These are phyloP conservation scores for Acleris laterana DNA, from an alignment of 2,888 invertebrate genomes.

Conservation along the genomic window DNA sequence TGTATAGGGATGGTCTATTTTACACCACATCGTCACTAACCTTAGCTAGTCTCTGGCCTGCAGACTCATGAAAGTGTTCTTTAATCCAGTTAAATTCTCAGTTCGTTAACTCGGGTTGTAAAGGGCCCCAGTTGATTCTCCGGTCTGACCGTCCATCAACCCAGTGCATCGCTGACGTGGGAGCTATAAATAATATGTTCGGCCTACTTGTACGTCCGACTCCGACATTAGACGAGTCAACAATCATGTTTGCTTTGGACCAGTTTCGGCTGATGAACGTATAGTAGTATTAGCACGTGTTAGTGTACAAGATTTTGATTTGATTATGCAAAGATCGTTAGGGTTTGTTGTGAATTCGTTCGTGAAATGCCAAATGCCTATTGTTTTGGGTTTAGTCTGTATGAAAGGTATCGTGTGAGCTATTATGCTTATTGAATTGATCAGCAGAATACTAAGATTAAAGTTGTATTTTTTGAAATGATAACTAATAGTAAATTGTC, in stretches of 20 bases:
- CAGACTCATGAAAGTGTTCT: background rate
- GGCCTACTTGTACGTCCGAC: slow-evolving; percentile 63
- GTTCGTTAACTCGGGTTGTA: slow-evolving; percentile 3
- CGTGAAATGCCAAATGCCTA: no score
- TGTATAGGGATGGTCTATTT: no score
- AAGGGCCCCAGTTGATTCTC: slow-evolving; percentile 19
- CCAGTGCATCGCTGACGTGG: slow-evolving; percentile 54
- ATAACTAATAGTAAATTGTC: no score
- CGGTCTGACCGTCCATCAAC: slow-evolving; percentile 33
- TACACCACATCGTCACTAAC: background rate
- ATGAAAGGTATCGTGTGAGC: no score
- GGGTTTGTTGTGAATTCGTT: no score
- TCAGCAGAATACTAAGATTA: no score
- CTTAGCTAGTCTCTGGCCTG: background rate
- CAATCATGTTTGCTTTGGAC: slow-evolving; percentile 29
- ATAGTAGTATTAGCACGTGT: slow-evolving; percentile 8
- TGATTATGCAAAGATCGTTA: no score
- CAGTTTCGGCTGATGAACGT: slow-evolving; percentile 20
- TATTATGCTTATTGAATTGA: no score
- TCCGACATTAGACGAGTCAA: slow-evolving; percentile 25
- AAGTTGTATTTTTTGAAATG: no score
- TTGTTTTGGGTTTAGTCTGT: no score
- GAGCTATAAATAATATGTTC: slow-evolving; percentile 74
- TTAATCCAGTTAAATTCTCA: background rate
- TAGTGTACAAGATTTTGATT: background rate